A percentile compares a stretch with the other conserved stretches of the same genome.
phyloP scores from a whole-genome alignment of 2,888 invertebrate genomes.

The Cryptocephalus primarius region DNA sequence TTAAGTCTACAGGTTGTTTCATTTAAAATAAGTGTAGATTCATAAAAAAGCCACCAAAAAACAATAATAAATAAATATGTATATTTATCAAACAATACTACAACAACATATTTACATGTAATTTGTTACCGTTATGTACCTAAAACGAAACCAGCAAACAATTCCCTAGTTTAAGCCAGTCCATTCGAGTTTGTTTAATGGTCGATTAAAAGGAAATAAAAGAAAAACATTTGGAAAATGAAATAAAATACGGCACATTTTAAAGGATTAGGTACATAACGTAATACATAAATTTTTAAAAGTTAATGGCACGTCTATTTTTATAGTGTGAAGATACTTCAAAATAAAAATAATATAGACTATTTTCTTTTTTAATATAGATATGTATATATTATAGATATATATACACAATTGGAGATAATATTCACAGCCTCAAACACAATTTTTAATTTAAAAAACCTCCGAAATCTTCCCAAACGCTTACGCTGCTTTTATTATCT shows the following conservation, averaged over 20 bases:
- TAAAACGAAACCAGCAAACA: slow-evolving; percentile 1
- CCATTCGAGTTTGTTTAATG: too few relatives aligned
- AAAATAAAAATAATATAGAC: slow-evolving; percentile 14
- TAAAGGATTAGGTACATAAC: background rate
- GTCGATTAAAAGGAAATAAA: too few relatives aligned
- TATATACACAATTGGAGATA: slow-evolving; percentile 23
- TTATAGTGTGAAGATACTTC: slow-evolving; percentile 21
- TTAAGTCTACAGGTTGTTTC: too few relatives aligned
- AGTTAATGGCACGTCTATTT: slow-evolving; percentile 30
- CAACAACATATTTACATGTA: slow-evolving; percentile 25
- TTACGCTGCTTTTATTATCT: slow-evolving; percentile 13
- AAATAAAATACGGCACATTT: background rate
- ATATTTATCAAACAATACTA: slow-evolving; percentile 30
- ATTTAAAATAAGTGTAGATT: too few relatives aligned
- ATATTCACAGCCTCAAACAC: slow-evolving; percentile 31
- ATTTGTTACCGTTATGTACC: slow-evolving; percentile 5
- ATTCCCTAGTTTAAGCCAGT: background rate
- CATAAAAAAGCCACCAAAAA: too few relatives aligned
- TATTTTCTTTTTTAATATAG: too few relatives aligned
- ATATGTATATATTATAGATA: slow-evolving; percentile 9
- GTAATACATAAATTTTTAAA: slow-evolving; percentile 15
- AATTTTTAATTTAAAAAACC: slow-evolving; percentile 19
- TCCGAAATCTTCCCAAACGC: slow-evolving; percentile 7
- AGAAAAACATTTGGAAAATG: background rate
- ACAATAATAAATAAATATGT: slow-evolving; percentile 28